phyloP scores from a whole-genome alignment of 2,797 vertebrate genomes.

The Alca torda region DNA sequence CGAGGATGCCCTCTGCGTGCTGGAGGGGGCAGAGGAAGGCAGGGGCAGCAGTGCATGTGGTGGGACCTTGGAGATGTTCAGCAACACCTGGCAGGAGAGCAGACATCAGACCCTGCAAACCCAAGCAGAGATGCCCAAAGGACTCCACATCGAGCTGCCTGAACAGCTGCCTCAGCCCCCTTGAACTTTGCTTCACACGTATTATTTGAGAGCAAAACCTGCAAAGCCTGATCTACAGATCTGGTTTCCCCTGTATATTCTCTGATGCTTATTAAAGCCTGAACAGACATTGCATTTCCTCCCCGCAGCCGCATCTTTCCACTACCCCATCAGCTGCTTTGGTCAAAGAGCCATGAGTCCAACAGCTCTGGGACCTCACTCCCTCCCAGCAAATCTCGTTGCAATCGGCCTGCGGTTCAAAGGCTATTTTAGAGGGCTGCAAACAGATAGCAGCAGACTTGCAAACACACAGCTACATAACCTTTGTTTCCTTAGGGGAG shows the following conservation, averaged over 20 bases:
- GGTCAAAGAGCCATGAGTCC: background rate
- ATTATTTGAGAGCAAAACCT: background rate
- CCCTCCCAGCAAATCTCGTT: background rate
- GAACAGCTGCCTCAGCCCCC: background rate
- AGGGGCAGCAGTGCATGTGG: accelerated
- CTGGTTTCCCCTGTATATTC: background rate
- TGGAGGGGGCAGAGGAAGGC: background rate
- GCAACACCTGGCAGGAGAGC: background rate
- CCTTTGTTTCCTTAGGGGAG: background rate
- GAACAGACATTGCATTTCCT: background rate
- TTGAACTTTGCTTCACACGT: background rate
- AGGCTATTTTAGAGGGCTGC: background rate
- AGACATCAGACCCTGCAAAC: background rate
- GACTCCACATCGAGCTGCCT: background rate
- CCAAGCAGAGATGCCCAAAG: background rate
- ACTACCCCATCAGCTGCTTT: background rate
- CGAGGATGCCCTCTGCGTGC: accelerated
- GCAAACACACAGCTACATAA: background rate
- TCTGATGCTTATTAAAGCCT: background rate
- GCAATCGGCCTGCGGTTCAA: accelerated
- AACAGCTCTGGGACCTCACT: background rate
- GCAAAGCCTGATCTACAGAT: background rate
- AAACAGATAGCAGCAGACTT: background rate
- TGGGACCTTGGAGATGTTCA: background rate
- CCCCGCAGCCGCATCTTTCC: background rate